Percentiles rank a stretch among this genome's conserved stretches.
phyloP scores from a whole-genome alignment of 2,888 invertebrate species.

The Notocelia uddmanniana region DNA sequence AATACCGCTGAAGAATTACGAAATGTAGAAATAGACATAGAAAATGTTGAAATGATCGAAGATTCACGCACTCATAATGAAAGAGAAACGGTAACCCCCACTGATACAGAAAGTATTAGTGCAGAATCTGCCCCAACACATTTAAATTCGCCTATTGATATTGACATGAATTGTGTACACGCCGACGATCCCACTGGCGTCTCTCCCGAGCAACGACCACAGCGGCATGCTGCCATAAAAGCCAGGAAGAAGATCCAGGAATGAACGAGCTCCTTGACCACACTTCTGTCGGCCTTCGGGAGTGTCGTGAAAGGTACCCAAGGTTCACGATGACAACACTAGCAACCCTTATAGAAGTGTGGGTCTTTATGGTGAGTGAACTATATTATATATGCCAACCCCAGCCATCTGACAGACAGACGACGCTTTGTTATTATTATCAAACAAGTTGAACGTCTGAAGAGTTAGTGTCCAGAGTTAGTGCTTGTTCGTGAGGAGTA shows the following conservation, averaged over 20 bases:
- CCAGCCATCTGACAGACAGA: no score
- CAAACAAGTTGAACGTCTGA: no score
- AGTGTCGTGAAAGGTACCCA: no score
- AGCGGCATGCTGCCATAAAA: background rate
- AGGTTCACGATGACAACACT: no score
- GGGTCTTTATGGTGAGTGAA: no score
- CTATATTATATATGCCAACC: no score
- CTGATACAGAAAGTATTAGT: slow-evolving; percentile 1
- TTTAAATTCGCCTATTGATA: background rate
- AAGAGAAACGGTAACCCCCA: background rate
- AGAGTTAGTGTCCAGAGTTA: no score
- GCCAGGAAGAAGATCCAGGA: background rate
- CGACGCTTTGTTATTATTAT: no score
- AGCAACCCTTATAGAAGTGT: no score
- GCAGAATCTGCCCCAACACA: background rate
- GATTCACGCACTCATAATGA: background rate
- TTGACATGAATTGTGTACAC: background rate
- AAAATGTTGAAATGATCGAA: background rate
- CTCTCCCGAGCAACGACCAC: background rate
- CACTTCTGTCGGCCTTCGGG: background rate
- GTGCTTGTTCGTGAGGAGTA: no score
- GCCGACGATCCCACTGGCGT: background rate
- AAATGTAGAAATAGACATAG: background rate
- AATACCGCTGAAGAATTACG: background rate
- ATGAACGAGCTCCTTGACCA: background rate